Percentiles rank a stretch among this genome's conserved stretches.
Conservation (phyloP, 2,888 invertebrate genomes). For the Coronaproctus castanopsis region DNA sequence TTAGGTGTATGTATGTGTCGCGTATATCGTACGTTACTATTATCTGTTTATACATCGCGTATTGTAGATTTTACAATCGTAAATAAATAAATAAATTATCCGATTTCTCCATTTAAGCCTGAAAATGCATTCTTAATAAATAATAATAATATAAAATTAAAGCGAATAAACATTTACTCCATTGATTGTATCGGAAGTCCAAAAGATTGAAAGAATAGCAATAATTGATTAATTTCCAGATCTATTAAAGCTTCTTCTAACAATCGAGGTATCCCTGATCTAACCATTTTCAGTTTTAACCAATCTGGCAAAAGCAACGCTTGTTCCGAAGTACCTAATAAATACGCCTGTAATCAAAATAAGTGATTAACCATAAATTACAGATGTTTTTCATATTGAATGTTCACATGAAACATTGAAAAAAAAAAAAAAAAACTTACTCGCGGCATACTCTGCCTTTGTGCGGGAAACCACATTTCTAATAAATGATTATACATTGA, state of each 20-base stretch:
- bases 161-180: too few relatives aligned
- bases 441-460: slow-evolving; percentile 44
- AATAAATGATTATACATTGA: slow-evolving; percentile 35
- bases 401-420: not conserved
- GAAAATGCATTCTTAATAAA: too few relatives aligned
- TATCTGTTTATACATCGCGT: too few relatives aligned
- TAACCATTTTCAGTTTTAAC: slow-evolving; percentile 66
- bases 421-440: slow-evolving; percentile 11
- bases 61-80: too few relatives aligned
- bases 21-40: too few relatives aligned
- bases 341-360: slow-evolving; percentile 33
- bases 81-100: too few relatives aligned
- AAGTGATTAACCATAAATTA: not conserved
- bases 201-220: slow-evolving; percentile 86
- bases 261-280: slow-evolving; percentile 57
- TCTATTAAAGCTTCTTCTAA: slow-evolving; percentile 72
- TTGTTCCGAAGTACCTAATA: slow-evolving; percentile 60
- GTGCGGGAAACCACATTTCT: slow-evolving; percentile 68
- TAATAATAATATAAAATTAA: too few relatives aligned
- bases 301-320: slow-evolving; percentile 74
- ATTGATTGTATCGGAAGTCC: slow-evolving; percentile 79
- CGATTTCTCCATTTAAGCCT: too few relatives aligned
- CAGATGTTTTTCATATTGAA: too few relatives aligned
- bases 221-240: slow-evolving; percentile 67
- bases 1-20: too few relatives aligned